Conservation (phyloP, 2,113 vertebrate species). For the Catharus bicknelli region DNA sequence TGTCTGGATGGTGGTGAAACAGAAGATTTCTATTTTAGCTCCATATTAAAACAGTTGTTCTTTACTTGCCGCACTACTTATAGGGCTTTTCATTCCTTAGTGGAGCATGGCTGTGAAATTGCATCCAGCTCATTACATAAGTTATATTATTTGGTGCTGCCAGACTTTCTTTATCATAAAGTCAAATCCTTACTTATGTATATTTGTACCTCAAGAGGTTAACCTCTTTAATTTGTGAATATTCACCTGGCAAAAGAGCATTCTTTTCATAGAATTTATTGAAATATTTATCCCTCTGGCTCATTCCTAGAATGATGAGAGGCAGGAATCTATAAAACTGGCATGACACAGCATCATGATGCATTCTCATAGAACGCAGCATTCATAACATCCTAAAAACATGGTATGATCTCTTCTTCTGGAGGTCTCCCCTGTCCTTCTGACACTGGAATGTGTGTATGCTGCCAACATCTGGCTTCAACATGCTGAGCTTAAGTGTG, state of each 20-base stretch:
- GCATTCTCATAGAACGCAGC: neutral
- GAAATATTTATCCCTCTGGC: neutral
- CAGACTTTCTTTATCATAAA: neutral
- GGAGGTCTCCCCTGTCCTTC: neutral
- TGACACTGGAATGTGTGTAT: neutral
- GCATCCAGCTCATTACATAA: neutral
- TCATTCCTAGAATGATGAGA: neutral
- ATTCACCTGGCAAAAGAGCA: neutral
- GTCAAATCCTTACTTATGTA: rapidly evolving
- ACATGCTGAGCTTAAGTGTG: neutral
- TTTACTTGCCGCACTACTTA: neutral
- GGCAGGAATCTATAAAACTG: neutral
- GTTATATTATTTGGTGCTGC: neutral
- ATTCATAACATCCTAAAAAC: neutral
- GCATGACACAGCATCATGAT: neutral
- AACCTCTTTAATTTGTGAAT: neutral
- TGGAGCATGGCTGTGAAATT: neutral
- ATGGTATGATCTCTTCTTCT: neutral
- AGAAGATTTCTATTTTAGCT: neutral
- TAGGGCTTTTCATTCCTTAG: neutral
- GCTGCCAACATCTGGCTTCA: neutral
- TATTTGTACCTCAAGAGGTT: neutral
- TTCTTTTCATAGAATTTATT: neutral
- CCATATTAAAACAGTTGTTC: neutral
- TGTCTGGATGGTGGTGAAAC: neutral